Evolutionary conservation across 2,888 invertebrate species (phyloP).

Genomic region (Polia nebulosa): DNA sequence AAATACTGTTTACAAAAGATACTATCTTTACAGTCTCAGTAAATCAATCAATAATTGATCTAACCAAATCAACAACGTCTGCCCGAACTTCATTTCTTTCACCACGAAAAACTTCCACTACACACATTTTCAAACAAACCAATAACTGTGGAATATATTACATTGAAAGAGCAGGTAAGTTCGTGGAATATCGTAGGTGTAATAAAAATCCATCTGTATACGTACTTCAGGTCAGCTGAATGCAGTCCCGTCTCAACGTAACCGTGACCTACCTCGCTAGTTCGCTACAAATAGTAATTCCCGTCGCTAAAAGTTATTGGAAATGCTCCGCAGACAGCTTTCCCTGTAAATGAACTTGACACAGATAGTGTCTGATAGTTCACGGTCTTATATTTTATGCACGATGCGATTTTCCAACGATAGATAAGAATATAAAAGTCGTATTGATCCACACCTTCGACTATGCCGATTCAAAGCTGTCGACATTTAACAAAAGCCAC

Average conservation of each 20-base stretch:
- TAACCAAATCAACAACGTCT: not conserved
- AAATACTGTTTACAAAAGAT: not conserved
- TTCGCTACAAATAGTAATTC: conserved; percentile 52
- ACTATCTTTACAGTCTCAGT: not conserved
- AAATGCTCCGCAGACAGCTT: conserved; percentile 49
- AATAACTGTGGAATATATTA: conserved; percentile 12
- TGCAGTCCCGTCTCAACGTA: conserved; percentile 33
- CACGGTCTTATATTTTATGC: conserved; percentile 23
- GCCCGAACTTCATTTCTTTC: not conserved
- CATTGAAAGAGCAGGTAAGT: conserved; percentile 2
- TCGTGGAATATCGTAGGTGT: conserved; percentile 4
- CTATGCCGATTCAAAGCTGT: conserved; percentile 1
- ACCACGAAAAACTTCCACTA: not conserved
- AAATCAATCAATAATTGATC: not conserved
- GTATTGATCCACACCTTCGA: not conserved
- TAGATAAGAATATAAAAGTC: not conserved
- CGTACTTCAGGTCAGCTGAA: conserved; percentile 28
- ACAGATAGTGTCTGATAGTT: conserved; percentile 39
- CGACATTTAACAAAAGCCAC: conserved; percentile 2
- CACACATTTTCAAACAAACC: conserved; percentile 1
- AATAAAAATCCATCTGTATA: conserved; percentile 6
- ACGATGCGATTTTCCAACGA: not conserved
- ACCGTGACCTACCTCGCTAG: conserved; percentile 54
- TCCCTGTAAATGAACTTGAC: conserved; percentile 52
- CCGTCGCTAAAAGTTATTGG: conserved; percentile 50